Evolutionary conservation across 2,797 vertebrate species (phyloP).

Genomic region (Novumbra hubbsi): DNA sequence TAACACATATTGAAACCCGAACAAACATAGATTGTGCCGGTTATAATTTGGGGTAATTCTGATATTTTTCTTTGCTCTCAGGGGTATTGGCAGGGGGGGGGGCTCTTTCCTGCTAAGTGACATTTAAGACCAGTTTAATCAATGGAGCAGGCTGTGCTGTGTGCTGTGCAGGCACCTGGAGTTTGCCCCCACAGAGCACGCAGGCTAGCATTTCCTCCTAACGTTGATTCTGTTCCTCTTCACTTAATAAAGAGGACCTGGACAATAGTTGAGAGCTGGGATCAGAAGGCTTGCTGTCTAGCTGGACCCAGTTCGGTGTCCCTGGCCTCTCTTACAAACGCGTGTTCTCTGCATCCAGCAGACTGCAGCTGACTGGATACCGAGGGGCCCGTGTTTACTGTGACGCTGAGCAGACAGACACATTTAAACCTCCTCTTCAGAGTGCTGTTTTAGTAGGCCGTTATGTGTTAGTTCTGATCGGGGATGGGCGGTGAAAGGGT

Average conservation of each 20-base stretch:
- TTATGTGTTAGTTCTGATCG: slow-evolving; percentile 27
- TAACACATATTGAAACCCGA: too few relatives aligned
- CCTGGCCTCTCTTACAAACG: background rate
- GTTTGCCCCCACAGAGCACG: background rate
- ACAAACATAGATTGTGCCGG: background rate
- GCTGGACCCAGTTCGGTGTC: background rate
- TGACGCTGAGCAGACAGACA: slow-evolving; percentile 11
- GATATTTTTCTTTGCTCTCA: slow-evolving; percentile 54
- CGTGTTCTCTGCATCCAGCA: background rate
- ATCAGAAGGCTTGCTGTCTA: slow-evolving; percentile 15
- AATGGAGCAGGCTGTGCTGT: slow-evolving; percentile 61
- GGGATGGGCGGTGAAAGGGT: background rate
- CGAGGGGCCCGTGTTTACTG: background rate
- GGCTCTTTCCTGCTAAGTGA: slow-evolving; percentile 66
- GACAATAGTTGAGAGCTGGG: background rate
- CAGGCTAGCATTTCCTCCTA: background rate
- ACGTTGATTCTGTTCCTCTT: background rate
- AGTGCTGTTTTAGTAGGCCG: slow-evolving; percentile 31
- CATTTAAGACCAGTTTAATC: slow-evolving; percentile 74
- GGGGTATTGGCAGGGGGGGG: slow-evolving; percentile 44
- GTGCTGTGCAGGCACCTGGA: background rate
- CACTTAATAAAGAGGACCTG: background rate
- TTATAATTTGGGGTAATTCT: slow-evolving; percentile 27
- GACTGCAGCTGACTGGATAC: background rate
- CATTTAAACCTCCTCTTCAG: slow-evolving; percentile 12